phyloP scores from a whole-genome alignment of 2,113 vertebrate genomes.

The Balaenoptera acutorostrata region DNA sequence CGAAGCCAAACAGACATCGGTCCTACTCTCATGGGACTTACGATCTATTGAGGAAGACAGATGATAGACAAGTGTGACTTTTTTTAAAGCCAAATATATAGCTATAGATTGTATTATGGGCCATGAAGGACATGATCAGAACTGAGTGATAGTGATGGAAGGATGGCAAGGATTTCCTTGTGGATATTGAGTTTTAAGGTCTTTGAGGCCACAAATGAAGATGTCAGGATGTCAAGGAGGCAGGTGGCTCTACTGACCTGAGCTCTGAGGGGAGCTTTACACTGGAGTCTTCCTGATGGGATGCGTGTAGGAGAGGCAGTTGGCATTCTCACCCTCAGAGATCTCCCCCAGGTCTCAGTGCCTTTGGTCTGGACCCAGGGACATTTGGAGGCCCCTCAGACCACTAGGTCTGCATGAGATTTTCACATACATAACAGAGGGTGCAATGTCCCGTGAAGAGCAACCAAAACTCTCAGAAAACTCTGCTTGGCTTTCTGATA shows the following conservation, averaged over 20 bases:
- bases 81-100: neutral
- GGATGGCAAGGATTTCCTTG: neutral
- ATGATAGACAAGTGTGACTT: neutral
- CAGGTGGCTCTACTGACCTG: neutral
- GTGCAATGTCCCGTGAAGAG: neutral
- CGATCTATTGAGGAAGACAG: neutral
- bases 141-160: neutral
- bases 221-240: neutral
- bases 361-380: neutral
- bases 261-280: neutral
- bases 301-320: neutral
- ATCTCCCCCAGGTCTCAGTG: neutral
- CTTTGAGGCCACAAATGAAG: neutral
- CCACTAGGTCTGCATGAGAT: neutral
- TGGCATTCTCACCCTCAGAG: neutral
- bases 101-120: neutral
- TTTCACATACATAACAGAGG: neutral
- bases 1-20: neutral
- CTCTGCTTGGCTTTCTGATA: neutral
- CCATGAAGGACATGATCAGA: neutral
- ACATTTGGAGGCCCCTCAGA: neutral
- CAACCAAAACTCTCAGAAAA: neutral
- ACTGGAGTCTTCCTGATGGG: neutral
- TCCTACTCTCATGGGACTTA: neutral
- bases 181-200: neutral